Evolutionary conservation across 2,888 invertebrate genomes (phyloP), one percentile per base, ranked within the genome.

Genomic region (Acleris laterana): DNA sequence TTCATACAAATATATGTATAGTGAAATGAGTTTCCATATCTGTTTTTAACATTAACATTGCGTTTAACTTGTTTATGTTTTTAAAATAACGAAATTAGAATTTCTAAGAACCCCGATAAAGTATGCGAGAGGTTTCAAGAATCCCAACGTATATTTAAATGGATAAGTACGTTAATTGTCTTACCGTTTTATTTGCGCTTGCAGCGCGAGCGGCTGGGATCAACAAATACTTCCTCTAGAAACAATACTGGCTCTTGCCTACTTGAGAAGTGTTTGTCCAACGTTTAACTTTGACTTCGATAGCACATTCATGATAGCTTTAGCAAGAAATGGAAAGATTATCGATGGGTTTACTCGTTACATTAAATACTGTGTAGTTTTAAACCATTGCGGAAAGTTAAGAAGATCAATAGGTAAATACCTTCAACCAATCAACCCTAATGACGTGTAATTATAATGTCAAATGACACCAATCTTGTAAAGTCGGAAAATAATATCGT

Each of bases 131-230:
- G 55, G 72, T 72, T 72, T 62, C 67, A 69, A 71, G 71, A 66
- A 70, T 64, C 64, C 70, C 70, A 57, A 59, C 73, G 74, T 76
- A 75, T 79, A 75, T 78, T 75, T 73, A 76, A 78, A 78, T 76
- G 74, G 76, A 72, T 73, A 78, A 80, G 77, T 77, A 76, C 79
- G 77, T 77, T 81, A 82, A 80, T 83, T 80, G 81, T 79, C 77
- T 71, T 72, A 74, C 72, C 74, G 74, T 74, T 71, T 72, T 78
- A 74, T 82, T 83, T 80, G 72, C 74, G 67, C 70, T 63, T 62
- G 72, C 69, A 70, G 71, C 72, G 74, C 72, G 76, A 75, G 74
- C 73, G 76, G 76, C 77, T 75, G 75, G 72, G 74, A 73, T 74
- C 72, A 63, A 71, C 77, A 83, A 83, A 82, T 81, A 81, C 81